These are phyloP conservation scores for Spea multiplicata DNA, from an alignment of 2,113 vertebrate genomes.

Conservation along the genomic window DNA sequence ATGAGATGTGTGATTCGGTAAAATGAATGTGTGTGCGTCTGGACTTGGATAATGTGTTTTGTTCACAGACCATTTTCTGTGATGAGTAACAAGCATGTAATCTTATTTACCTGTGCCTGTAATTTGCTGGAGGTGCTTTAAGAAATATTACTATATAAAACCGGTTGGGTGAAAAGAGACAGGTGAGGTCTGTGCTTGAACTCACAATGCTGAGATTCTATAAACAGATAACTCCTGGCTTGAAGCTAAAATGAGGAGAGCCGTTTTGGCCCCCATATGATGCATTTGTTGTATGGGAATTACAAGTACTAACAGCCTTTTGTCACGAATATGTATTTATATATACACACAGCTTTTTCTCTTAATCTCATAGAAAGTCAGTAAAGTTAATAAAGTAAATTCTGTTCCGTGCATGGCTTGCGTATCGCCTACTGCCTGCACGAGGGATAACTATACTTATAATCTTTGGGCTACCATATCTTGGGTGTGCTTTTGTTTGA, in stretches of 20 bases:
- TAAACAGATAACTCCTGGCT: not conserved
- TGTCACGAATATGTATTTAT: not conserved
- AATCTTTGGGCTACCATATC: too few species aligned
- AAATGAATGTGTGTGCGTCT: not conserved
- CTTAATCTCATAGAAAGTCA: too few species aligned
- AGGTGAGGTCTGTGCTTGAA: not conserved
- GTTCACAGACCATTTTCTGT: not conserved
- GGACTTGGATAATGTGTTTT: not conserved
- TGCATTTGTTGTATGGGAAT: not conserved
- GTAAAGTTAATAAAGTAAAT: too few species aligned
- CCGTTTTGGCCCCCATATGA: not conserved
- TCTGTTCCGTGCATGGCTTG: too few species aligned
- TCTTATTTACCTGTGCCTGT: not conserved
- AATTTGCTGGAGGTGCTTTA: constrained; percentile 9
- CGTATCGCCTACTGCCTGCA: too few species aligned
- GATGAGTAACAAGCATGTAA: not conserved
- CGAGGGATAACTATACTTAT: too few species aligned
- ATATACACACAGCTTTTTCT: too few species aligned
- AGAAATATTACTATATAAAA: constrained; percentile 11
- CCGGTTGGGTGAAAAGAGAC: not conserved
- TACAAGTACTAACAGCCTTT: not conserved
- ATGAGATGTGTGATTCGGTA: too few species aligned
- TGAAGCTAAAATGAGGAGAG: not conserved
- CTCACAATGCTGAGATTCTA: not conserved
- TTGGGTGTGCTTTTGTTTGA: too few species aligned